These are phyloP conservation scores for Ferrisia virgata DNA, from an alignment of 2,888 invertebrate species.

Conservation along the genomic window DNA sequence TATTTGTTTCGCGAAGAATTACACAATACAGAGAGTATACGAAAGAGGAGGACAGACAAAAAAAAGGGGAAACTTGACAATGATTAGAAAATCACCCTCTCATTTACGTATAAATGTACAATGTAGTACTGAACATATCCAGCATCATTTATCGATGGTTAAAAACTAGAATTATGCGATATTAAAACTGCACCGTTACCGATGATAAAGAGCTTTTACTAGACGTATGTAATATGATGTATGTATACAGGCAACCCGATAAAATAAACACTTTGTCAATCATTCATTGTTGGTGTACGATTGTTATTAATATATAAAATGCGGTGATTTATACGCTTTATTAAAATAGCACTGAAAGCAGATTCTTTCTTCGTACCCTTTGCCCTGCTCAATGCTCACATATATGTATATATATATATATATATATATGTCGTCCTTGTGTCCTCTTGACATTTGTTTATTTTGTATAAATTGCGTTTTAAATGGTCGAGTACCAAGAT, in stretches of 20 bases:
- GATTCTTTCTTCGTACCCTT: not conserved
- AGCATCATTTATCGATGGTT: not conserved
- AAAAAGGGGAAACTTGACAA: not conserved
- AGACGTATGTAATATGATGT: not conserved
- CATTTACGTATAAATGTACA: not conserved
- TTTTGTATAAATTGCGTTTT: slow-evolving; percentile 8
- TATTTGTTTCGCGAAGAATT: too few species aligned
- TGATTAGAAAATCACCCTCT: not conserved
- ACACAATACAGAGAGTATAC: not conserved
- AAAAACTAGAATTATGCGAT: not conserved
- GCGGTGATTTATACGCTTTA: slow-evolving; percentile 10
- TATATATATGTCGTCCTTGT: not conserved
- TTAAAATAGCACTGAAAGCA: not conserved
- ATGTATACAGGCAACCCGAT: not conserved
- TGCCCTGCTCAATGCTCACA: too few species aligned
- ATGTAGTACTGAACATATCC: not conserved
- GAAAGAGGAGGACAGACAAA: not conserved
- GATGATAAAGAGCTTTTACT: not conserved
- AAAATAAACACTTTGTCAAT: slow-evolving; percentile 11
- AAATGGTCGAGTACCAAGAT: not conserved
- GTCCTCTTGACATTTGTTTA: slow-evolving; percentile 1
- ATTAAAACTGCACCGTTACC: not conserved
- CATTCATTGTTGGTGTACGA: not conserved
- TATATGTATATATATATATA: too few species aligned
- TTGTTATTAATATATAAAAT: slow-evolving; percentile 1